phyloP scores from a whole-genome alignment of 1,140 invertebrate species.

The Hestina assimilis region DNA sequence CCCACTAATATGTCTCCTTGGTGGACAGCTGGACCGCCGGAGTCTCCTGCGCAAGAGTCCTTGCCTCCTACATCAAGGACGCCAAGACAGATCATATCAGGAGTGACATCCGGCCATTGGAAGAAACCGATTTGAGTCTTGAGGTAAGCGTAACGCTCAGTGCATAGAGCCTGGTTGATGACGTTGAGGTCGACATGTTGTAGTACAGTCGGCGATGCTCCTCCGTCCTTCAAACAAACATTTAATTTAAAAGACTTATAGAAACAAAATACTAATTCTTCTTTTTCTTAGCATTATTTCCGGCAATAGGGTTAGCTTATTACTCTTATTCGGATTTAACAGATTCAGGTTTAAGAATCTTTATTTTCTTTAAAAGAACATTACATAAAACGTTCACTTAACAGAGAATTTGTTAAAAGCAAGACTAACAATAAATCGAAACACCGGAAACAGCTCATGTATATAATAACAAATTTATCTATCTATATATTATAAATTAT shows the following conservation, averaged over 20 bases:
- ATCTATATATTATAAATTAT: no score
- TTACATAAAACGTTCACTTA: no score
- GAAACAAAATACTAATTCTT: background rate
- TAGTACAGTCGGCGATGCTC: no score
- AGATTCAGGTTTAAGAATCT: no score
- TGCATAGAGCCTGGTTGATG: constrained; percentile 63
- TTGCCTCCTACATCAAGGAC: constrained; percentile 47
- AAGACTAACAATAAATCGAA: background rate
- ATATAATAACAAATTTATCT: background rate
- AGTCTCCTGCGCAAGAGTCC: constrained; percentile 83
- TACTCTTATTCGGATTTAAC: no score
- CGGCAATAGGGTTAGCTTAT: no score
- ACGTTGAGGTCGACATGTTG: constrained; percentile 63
- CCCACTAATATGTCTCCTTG: constrained; percentile 69
- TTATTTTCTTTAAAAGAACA: no score
- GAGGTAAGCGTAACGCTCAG: constrained; percentile 49
- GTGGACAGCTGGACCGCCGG: constrained; percentile 80
- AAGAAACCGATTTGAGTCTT: constrained; percentile 29
- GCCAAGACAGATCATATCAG: constrained; percentile 57
- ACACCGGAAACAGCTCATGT: no score
- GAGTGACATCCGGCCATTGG: constrained; percentile 43
- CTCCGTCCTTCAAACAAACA: no score
- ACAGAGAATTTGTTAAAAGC: no score
- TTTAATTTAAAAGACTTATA: background rate
- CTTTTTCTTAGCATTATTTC: no score